Conservation (phyloP, 2,888 invertebrate genomes). For the Brachylomia viminalis region DNA sequence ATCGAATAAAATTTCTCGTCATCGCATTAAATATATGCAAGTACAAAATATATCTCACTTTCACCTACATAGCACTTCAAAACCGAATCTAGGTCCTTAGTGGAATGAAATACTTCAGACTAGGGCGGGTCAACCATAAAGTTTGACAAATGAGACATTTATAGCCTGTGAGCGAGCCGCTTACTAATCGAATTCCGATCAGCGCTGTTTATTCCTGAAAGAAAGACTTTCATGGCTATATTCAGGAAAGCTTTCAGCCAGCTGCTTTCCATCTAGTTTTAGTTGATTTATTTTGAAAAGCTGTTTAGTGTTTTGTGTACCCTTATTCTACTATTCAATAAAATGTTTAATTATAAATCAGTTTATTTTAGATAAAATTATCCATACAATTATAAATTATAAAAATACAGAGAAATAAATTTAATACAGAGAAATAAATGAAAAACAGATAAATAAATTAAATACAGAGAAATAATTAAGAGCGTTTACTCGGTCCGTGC, state of each 20-base stretch:
- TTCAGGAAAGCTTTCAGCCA: constrained; percentile 19
- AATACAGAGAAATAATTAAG: too few relatives aligned
- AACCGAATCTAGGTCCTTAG: constrained; percentile 47
- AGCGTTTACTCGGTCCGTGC: background rate
- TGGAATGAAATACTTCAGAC: constrained; percentile 53
- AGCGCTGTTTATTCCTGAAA: constrained; percentile 46
- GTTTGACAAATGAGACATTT: constrained; percentile 80
- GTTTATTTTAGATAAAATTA: background rate
- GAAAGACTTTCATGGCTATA: constrained; percentile 28
- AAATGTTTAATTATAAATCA: background rate
- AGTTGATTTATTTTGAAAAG: background rate
- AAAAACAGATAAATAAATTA: background rate
- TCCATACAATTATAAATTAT: background rate
- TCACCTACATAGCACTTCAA: constrained; percentile 16
- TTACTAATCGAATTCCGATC: constrained; percentile 73
- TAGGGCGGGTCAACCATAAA: constrained; percentile 74
- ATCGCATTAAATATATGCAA: too few relatives aligned
- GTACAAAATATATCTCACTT: background rate
- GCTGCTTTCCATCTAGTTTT: background rate
- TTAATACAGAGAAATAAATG: background rate
- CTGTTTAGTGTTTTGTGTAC: background rate
- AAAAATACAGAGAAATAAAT: background rate
- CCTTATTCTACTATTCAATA: background rate
- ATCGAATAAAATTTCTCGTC: too few relatives aligned
- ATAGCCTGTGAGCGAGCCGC: constrained; percentile 67